Evolutionary conservation across 2,113 vertebrate species (phyloP).

Genomic region (Periophthalmodon schlosseri): DNA sequence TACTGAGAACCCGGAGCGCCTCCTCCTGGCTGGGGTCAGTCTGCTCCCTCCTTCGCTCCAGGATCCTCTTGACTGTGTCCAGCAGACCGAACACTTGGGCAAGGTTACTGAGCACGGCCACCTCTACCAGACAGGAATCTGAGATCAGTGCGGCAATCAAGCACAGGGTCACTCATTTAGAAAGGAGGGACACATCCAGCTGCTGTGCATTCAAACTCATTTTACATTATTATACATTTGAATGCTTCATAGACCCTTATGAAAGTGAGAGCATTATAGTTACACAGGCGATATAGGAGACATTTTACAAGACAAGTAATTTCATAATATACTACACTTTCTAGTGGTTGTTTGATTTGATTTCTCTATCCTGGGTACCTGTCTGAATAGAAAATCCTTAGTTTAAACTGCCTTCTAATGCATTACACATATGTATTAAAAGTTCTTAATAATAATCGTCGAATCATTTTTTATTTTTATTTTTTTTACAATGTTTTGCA

Average conservation of each 20-base stretch:
- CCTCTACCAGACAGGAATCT: slow-evolving; percentile 83
- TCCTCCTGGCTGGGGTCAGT: slow-evolving; percentile 90
- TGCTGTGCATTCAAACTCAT: background rate
- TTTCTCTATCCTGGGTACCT: background rate
- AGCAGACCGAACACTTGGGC: slow-evolving; percentile 94
- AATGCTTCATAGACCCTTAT: background rate
- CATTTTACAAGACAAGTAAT: background rate
- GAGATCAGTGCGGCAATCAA: slow-evolving; percentile 63
- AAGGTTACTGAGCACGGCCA: slow-evolving; percentile 92
- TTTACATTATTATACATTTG: background rate
- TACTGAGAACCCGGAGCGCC: slow-evolving; percentile 82
- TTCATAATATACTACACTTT: background rate
- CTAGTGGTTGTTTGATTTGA: background rate
- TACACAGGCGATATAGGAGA: background rate
- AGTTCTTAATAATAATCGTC: no score
- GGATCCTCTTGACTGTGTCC: slow-evolving; percentile 89
- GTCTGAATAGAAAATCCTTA: no score
- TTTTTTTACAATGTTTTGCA: no score
- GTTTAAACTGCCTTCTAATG: no score
- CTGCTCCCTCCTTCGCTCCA: slow-evolving; percentile 86
- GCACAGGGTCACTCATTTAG: slow-evolving; percentile 50
- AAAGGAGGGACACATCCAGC: slow-evolving; percentile 45
- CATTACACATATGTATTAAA: no score
- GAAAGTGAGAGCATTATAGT: background rate
- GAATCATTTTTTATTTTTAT: no score